phyloP scores from a whole-genome alignment of 2,113 vertebrate genomes.

The Brachirus orientalis region DNA sequence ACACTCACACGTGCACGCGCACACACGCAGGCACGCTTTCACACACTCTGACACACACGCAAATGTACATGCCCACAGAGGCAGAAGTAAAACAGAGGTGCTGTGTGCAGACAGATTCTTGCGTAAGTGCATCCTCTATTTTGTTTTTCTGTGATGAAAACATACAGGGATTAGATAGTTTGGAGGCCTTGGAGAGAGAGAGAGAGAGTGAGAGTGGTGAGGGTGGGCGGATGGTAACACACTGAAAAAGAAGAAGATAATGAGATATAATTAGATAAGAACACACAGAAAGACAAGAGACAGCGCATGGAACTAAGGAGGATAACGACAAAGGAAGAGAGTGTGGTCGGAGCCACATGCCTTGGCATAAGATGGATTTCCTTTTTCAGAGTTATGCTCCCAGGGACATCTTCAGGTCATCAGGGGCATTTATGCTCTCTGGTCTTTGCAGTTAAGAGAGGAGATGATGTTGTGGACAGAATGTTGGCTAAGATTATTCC shows the following conservation, averaged over 20 bases:
- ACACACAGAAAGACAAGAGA: conserved; percentile 13
- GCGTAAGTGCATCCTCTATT: conserved; percentile 44
- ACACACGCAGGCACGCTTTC: conserved; percentile 7
- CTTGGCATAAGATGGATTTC: conserved; percentile 30
- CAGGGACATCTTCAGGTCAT: conserved; percentile 38
- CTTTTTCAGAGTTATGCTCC: conserved; percentile 38
- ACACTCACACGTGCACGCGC: neutral
- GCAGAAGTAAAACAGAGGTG: neutral
- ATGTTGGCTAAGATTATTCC: conserved; percentile 4
- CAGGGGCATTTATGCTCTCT: conserved; percentile 1
- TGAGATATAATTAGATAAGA: conserved; percentile 23
- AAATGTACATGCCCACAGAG: neutral
- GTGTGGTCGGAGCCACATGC: conserved; percentile 45
- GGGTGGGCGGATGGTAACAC: conserved; percentile 2
- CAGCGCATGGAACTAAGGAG: conserved; percentile 9
- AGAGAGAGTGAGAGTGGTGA: neutral
- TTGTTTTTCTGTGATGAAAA: conserved; percentile 54
- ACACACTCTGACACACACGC: neutral
- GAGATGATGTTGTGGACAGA: neutral
- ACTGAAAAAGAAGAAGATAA: neutral
- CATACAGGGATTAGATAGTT: conserved; percentile 32
- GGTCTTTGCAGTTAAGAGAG: conserved; percentile 27
- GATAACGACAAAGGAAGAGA: conserved; percentile 8
- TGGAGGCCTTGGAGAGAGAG: conserved; percentile 5
- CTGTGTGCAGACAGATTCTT: conserved; percentile 36